Evolutionary conservation across 1,140 invertebrate species (phyloP), one percentile per base, ranked within the genome.

Genomic region (Papilio dardanus): DNA sequence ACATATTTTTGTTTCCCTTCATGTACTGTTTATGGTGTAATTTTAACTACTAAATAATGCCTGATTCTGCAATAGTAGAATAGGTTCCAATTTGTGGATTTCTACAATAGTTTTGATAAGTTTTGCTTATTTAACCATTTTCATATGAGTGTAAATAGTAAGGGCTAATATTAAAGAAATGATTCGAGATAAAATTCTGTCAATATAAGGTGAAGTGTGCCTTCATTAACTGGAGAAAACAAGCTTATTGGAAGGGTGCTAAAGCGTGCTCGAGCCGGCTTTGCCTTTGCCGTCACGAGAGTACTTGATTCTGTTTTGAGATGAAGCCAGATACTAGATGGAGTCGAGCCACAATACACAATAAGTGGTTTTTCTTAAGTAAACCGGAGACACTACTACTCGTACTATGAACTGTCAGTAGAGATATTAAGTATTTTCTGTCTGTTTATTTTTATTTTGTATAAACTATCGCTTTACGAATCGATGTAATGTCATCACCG

Each of bases 291-390:
- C 8, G 71, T 37, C 19, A 8, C 21, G n/a, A 54, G 42, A 31
- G 71, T 54, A n/a, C 71, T 73, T 54, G 71, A 73, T 73, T 73
- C 42, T 73, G 42, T 54, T 71, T 71, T 33, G 71, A 73, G 71
- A 73, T 73, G 46, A 5, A 71, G 42, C 28, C 40, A 30, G 40
- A 42, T 28, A 50, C 68, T 71, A 71, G 68, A 50, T 71, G 28
- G 54, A 7, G 21, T 31, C 30, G 24, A 28, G 28, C 12, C 24
- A 42, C 40, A 46, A 62, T 28, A 24, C 68, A 30, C 12, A 30
- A 71, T 31, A 8, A 71, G 68, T 50, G 28, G 50, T 71, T 24
- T 2, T 71, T 46, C 16, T 30, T 42, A 71, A 46, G 37, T 6
- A 46, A 46, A 37, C 35, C n/a, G n/a, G n/a, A n/a, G n/a, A n/a